Conservation (phyloP, 2,888 invertebrate species). For the Stratiomys singularior region DNA sequence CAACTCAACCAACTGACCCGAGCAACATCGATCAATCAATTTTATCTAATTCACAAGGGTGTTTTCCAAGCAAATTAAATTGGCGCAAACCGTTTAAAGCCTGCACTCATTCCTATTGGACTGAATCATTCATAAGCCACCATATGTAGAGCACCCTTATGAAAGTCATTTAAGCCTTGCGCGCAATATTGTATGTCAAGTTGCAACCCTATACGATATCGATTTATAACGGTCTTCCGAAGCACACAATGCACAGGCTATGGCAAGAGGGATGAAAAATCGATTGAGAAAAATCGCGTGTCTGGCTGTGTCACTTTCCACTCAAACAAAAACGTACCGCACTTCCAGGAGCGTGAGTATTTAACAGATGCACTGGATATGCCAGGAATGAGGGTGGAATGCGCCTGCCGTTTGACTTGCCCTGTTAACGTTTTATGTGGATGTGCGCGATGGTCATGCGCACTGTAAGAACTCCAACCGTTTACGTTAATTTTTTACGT, state of each 20-base stretch:
- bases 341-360: constrained; percentile 6
- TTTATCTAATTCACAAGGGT: too few relatives aligned
- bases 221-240: constrained; percentile 42
- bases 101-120: too few relatives aligned
- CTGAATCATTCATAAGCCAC: neutral
- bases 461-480: neutral
- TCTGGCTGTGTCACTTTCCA: neutral
- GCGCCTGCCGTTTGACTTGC: constrained; percentile 3
- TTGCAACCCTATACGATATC: constrained; percentile 36
- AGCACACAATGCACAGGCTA: neutral
- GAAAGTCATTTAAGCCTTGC: constrained; percentile 21
- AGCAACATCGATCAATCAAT: too few relatives aligned
- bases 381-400: constrained; percentile 23
- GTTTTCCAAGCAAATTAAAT: too few relatives aligned
- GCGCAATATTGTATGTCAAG: constrained; percentile 20
- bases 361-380: constrained; percentile 23
- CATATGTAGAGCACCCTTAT: constrained; percentile 37
- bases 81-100: too few relatives aligned
- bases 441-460: neutral
- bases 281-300: constrained; percentile 25
- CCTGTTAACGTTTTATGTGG: neutral
- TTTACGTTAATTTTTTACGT: too few relatives aligned
- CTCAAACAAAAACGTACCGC: constrained; percentile 5
- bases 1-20: too few relatives aligned
- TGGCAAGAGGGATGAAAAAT: neutral